These are phyloP conservation scores for Helicorthomorpha holstii DNA, from an alignment of 1,140 invertebrate species.

Conservation along the genomic window DNA sequence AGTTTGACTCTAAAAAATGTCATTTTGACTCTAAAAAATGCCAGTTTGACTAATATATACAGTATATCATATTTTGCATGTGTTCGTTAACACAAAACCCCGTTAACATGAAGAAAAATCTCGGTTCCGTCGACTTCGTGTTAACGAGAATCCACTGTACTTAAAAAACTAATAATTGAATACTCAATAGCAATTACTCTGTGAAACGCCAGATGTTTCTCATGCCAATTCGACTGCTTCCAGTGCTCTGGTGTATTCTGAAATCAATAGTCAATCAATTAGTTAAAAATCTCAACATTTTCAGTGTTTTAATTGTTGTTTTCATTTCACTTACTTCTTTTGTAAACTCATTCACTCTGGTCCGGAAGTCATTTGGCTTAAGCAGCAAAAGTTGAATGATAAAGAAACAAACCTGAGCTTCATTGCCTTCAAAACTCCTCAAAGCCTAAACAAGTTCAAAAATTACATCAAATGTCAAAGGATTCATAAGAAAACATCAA, in stretches of 20 bases:
- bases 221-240: conserved; percentile 95
- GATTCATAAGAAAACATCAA: not conserved
- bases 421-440: conserved; percentile 76
- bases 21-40: too few species aligned
- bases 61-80: too few species aligned
- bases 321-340: conserved; percentile 41
- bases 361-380: conserved; percentile 75
- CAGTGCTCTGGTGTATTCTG: conserved; percentile 76
- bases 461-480: not conserved
- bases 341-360: conserved; percentile 79
- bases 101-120: too few species aligned
- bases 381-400: conserved; percentile 80
- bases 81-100: too few species aligned
- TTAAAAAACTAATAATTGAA: not conserved
- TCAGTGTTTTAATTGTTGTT: conserved; percentile 1
- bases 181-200: conserved; percentile 16
- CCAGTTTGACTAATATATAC: too few species aligned
- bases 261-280: not conserved
- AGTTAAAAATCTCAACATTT: not conserved
- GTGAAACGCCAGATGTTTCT: conserved; percentile 84
- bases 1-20: conserved; percentile 12
- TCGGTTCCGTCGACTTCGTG: too few species aligned
- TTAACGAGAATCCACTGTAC: too few species aligned
- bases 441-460: conserved; percentile 41
- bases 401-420: conserved; percentile 86